Conservation (phyloP, 1,140 invertebrate genomes). For the Linepithema humile region DNA sequence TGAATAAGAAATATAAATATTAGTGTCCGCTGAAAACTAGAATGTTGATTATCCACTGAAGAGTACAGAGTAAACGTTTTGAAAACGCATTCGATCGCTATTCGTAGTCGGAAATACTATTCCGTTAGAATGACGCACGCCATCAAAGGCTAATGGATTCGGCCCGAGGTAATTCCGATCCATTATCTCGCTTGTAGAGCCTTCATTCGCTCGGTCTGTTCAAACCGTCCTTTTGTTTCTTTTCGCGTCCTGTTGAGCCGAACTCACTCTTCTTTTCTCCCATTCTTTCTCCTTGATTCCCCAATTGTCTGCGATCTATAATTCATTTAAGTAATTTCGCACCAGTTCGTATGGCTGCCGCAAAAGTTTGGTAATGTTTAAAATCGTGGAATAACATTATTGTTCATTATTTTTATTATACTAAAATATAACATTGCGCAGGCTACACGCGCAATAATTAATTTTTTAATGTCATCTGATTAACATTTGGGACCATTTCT, state of each 20-base stretch:
- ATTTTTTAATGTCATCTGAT: too few species aligned
- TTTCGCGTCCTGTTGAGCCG: slow-evolving; percentile 23
- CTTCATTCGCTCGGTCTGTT: slow-evolving; percentile 24
- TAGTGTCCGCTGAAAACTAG: not conserved
- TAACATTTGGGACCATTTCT: too few species aligned
- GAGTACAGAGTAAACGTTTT: slow-evolving; percentile 3
- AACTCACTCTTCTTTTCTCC: slow-evolving; percentile 20
- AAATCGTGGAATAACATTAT: not conserved
- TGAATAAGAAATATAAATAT: not conserved
- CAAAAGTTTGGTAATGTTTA: not conserved
- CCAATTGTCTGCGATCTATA: slow-evolving; percentile 33
- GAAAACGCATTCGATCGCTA: slow-evolving; percentile 8
- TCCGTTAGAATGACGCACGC: slow-evolving; percentile 40
- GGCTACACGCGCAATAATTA: too few species aligned
- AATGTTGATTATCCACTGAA: not conserved
- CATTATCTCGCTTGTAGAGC: slow-evolving; percentile 60
- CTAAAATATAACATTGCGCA: not conserved
- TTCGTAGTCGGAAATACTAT: slow-evolving; percentile 54
- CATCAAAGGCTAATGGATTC: slow-evolving; percentile 65
- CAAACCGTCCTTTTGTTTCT: slow-evolving; percentile 48
- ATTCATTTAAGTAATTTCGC: slow-evolving; percentile 44
- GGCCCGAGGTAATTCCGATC: slow-evolving; percentile 52
- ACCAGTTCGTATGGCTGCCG: not conserved
- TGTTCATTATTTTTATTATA: not conserved
- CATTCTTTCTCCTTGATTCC: slow-evolving; percentile 35